Conservation (phyloP, 2,888 invertebrate species). For the Dyspetes luteomarginatus region DNA sequence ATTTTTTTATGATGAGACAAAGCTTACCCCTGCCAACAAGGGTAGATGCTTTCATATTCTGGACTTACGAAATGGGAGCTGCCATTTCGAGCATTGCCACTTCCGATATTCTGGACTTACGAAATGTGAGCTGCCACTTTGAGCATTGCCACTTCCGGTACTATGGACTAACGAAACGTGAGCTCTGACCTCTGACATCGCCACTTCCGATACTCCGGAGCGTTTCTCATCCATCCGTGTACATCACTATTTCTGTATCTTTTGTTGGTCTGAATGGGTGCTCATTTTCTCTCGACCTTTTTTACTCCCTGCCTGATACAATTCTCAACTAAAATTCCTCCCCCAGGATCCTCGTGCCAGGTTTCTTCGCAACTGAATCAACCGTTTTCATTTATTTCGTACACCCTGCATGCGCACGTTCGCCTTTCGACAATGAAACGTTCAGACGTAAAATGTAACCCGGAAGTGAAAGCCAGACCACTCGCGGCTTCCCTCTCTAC, state of each 20-base stretch:
- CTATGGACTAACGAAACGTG: not conserved
- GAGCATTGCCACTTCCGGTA: no score
- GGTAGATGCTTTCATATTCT: not conserved
- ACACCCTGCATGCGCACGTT: slow-evolving; percentile 69
- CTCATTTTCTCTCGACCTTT: slow-evolving; percentile 1
- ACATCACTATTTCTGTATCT: slow-evolving; percentile 34
- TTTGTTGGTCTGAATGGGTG: no score
- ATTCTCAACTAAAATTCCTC: slow-evolving; percentile 22
- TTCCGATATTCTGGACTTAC: not conserved
- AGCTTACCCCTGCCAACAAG: not conserved
- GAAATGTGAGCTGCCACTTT: slow-evolving; percentile 1
- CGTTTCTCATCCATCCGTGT: slow-evolving; percentile 11
- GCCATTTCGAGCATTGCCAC: no score
- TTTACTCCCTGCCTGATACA: no score
- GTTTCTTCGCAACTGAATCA: slow-evolving; percentile 72
- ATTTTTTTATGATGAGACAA: not conserved
- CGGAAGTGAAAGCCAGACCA: slow-evolving; percentile 75
- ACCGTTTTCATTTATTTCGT: slow-evolving; percentile 72
- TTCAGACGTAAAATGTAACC: slow-evolving; percentile 75
- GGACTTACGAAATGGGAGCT: not conserved
- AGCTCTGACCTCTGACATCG: not conserved
- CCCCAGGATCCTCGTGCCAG: slow-evolving; percentile 15
- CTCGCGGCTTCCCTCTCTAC: slow-evolving; percentile 46
- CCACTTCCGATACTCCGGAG: slow-evolving; percentile 27
- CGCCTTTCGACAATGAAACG: slow-evolving; percentile 75